Evolutionary conservation across 2,113 vertebrate genomes (phyloP).

Genomic region (Hippocampus zosterae): DNA sequence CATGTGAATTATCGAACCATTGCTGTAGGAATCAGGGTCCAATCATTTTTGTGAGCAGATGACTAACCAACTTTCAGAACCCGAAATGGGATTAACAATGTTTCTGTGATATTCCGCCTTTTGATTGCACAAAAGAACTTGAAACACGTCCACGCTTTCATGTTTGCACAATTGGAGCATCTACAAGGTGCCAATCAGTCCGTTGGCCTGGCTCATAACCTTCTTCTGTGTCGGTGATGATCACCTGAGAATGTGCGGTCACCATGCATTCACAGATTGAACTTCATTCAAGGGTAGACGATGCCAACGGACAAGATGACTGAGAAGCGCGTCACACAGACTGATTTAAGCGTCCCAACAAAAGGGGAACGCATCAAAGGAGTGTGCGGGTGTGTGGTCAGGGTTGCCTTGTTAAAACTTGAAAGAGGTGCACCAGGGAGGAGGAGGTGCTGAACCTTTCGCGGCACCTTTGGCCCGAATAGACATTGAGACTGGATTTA

Average conservation of each 20-base stretch:
- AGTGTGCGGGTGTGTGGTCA: conserved; percentile 28
- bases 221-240: conserved; percentile 32
- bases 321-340: conserved; percentile 7
- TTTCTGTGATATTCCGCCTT: not conserved
- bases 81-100: not conserved
- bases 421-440: conserved; percentile 57
- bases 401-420: conserved; percentile 71
- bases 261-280: conserved; percentile 62
- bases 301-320: conserved; percentile 62
- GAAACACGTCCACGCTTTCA: conserved; percentile 47
- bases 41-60: not conserved
- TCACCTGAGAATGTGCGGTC: conserved; percentile 45
- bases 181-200: conserved; percentile 39
- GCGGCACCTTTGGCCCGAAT: conserved; percentile 28
- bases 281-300: conserved; percentile 66
- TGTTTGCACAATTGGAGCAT: conserved; percentile 28
- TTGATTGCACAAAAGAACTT: not conserved
- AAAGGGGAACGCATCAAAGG: conserved; percentile 51
- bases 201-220: conserved; percentile 38
- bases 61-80: not conserved
- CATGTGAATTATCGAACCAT: not conserved
- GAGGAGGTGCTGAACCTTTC: conserved; percentile 35
- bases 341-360: conserved; percentile 7
- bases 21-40: not conserved
- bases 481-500: conserved; percentile 11